Percentiles rank a stretch among this genome's conserved stretches.
Evolutionary conservation across 23 tunicate species (phyloP).

Genomic region (Aplidium turbinatum): DNA sequence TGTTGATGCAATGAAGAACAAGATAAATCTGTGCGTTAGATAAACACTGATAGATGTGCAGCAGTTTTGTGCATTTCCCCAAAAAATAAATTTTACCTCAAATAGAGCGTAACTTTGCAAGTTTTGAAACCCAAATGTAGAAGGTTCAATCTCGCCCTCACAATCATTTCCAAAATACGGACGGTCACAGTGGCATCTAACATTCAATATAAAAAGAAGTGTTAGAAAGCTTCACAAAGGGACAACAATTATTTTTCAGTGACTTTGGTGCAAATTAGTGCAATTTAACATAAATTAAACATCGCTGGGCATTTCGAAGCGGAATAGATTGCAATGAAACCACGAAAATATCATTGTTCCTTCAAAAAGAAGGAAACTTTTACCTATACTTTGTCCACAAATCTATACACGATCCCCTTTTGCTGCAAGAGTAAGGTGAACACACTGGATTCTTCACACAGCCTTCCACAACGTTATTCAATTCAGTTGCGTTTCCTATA

Average conservation of each 20-base stretch:
- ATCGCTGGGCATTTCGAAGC: no score
- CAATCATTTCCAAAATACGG: slow-evolving; percentile 60
- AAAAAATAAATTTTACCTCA: no score
- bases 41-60: no score
- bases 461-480: slow-evolving; percentile 2
- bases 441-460: slow-evolving; percentile 35
- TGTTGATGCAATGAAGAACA: no score
- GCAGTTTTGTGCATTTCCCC: no score
- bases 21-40: no score
- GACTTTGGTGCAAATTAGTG: neutral
- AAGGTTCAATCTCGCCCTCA: neutral
- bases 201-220: neutral
- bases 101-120: slow-evolving; percentile 45
- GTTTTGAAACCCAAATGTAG: slow-evolving; percentile 48
- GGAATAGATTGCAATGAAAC: no score
- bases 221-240: no score
- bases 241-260: no score
- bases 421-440: slow-evolving; percentile 23
- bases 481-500: neutral
- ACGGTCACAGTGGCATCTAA: slow-evolving; percentile 58
- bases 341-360: no score
- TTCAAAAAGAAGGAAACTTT: no score
- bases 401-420: slow-evolving; percentile 49
- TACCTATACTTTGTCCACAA: slow-evolving; percentile 49
- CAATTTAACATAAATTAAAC: neutral